Evolutionary conservation across 2,113 vertebrate species (phyloP), one percentile per base, ranked within the genome.

Genomic region (Sigmodon hispidus): DNA sequence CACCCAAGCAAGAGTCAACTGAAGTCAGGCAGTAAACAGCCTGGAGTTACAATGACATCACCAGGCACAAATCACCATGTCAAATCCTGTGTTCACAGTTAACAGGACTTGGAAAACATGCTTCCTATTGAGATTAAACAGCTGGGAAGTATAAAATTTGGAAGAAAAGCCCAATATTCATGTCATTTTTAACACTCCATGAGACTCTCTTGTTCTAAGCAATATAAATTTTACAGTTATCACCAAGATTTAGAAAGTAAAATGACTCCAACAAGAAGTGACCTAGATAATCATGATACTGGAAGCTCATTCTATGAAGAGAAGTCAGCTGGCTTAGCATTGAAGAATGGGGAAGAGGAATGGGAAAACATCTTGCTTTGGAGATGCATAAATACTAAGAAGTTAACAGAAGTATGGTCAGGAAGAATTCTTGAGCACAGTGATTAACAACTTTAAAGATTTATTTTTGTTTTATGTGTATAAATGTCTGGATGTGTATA

Each of bases 401-500:
- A 87, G 69, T 48, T 22, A 15, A 16, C 16, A 36, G 26, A 50
- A 19, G 70, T 10, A n/a, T 1, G 2, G 4, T 57, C 17, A 17
- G 36, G n/a, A 43, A 55, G 34, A 13, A 0, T 43, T 36, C 34
- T 24, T 59, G 31, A 4, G 9, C 5, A 0, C 19, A 0, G 7
- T 34, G 24, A 40, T 12, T 57, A n/a, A n/a, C n/a, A n/a, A n/a
- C n/a, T 36, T 24, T n/a, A 24, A 77, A 81, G 52, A 57, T 40
- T 40, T 55, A n/a, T 22, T 80, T 80, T 80, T 80, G 57, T 80
- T 57, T 81, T 57, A 40, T 80, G 52, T 57, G 5, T 80, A n/a
- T 80, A 31, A 52, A 31, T 79, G 77, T 55, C 34, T 34, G 22
- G 9, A 0, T 52, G 8, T 79, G 9, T 36, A 7, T 76, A 22